A percentile compares a stretch with the other conserved stretches of the same genome.
Conservation (phyloP, 2,888 invertebrate genomes). For the Heliconius ethilla region DNA sequence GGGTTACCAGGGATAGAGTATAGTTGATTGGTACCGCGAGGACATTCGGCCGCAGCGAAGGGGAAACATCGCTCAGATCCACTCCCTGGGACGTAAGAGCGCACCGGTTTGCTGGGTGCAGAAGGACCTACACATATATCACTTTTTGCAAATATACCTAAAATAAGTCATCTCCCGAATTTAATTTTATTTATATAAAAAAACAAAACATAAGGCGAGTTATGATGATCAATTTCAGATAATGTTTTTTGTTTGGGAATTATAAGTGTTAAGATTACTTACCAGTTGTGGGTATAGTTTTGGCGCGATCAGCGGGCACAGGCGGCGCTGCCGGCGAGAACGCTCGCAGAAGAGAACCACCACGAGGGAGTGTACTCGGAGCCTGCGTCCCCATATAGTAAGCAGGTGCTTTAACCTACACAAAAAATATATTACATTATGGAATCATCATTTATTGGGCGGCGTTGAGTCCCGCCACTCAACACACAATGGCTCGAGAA, state of each 20-base stretch:
- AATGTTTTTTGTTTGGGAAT: neutral
- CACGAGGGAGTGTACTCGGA: slow-evolving; percentile 85
- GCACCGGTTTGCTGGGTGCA: slow-evolving; percentile 69
- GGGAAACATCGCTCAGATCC: slow-evolving; percentile 72
- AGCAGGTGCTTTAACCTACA: slow-evolving; percentile 82
- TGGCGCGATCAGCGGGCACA: slow-evolving; percentile 82
- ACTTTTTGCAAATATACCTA: slow-evolving; percentile 30
- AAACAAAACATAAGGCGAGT: neutral
- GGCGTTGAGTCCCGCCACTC: no score
- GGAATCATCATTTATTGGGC: no score
- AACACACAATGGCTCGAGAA: no score
- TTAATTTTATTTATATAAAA: neutral
- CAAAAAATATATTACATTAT: slow-evolving; percentile 3
- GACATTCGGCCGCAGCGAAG: slow-evolving; percentile 62
- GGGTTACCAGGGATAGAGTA: slow-evolving; percentile 75
- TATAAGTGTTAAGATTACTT: neutral
- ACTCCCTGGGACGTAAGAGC: slow-evolving; percentile 66
- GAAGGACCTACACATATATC: slow-evolving; percentile 68
- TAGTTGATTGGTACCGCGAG: slow-evolving; percentile 68
- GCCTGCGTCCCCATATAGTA: slow-evolving; percentile 86
- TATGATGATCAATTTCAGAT: neutral
- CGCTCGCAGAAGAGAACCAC: slow-evolving; percentile 84
- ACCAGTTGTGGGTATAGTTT: slow-evolving; percentile 61
- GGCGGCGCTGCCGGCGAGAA: slow-evolving; percentile 84
- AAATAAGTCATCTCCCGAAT: slow-evolving; percentile 9